Conservation (phyloP, 2,113 vertebrate species). For the Glaucomys volans region DNA sequence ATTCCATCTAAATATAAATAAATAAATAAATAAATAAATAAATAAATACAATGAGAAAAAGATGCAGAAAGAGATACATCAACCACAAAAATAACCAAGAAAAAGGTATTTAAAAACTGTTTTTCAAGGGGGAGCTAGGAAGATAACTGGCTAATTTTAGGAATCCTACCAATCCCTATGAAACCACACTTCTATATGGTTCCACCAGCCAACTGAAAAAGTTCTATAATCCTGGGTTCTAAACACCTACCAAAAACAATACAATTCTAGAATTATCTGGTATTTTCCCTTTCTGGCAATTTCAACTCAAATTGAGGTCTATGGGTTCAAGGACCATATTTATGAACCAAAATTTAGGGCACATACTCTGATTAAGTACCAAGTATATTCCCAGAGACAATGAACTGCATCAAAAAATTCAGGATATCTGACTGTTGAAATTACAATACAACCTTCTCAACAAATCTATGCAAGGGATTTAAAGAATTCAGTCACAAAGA, state of each 20-base stretch:
- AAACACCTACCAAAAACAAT: background rate
- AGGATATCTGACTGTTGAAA: constrained; percentile 6
- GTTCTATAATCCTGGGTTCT: background rate
- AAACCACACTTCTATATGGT: background rate
- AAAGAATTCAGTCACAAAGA: constrained; percentile 6
- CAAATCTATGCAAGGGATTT: constrained; percentile 26
- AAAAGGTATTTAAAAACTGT: background rate
- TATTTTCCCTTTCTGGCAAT: background rate
- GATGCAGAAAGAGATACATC: background rate
- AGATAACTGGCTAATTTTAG: background rate
- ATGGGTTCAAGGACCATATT: background rate
- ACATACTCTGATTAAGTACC: background rate
- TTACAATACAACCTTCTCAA: background rate
- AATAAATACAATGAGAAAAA: background rate
- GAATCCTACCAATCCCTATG: background rate
- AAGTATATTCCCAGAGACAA: constrained; percentile 4
- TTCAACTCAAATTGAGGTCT: background rate
- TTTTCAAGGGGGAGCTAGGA: background rate
- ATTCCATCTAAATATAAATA: constrained; percentile 47
- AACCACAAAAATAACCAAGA: background rate
- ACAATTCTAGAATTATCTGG: background rate
- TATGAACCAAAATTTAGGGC: constrained; percentile 29
- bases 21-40: background rate
- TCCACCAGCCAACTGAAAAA: background rate
- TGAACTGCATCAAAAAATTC: background rate